Evolutionary conservation across 2,888 invertebrate genomes (phyloP), one percentile per base, ranked within the genome.

Genomic region (Cheilosia vulpina): DNA sequence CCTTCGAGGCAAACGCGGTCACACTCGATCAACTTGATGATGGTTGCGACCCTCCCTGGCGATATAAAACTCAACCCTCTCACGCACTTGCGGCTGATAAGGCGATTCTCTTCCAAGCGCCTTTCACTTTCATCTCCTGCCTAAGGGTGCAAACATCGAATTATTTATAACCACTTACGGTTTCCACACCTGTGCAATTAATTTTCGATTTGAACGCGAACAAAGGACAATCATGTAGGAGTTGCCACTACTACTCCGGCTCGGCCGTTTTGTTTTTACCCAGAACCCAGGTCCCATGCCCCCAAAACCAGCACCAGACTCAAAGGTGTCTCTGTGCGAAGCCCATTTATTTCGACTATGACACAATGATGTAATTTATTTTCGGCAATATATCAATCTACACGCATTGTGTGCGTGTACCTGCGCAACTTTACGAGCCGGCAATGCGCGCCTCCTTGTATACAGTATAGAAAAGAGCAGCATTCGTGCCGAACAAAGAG

Each of bases 171-270:
- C 81, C 81, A 77, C 85, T 68, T 81, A 81, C 72, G 78, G 81
- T 72, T 81, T 81, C 81, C 71, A 85, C 85, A 81, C 85, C 85
- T 85, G 76, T 85, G 72, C 85, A 85, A 85, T 85, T 85, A 81
- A 85, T 85, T 81, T 68, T 75, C 75, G 65, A 76, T 80, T 80
- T 71, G 38, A 71, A 9, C 50, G 27, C 65, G 71, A 77, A 81
- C 81, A 81, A 85, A 63, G 80, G 19, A 13, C 53, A 24, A 57
- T 2, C 34, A 38, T 68, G 84, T 38, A 38, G 38, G 85, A 81
- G 85, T 76, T 81, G 62, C 85, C 72, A 77, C 77, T 63, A 72
- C 66, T 76, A 76, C 45, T 53, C 62, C 47, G 75, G 58, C 69
- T 66, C 69, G 69, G 50, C 47, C 58, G 63, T 41, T 78, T 60